These are phyloP conservation scores for Odontocerum albicorne DNA, from an alignment of 2,888 invertebrate genomes.

Conservation along the genomic window DNA sequence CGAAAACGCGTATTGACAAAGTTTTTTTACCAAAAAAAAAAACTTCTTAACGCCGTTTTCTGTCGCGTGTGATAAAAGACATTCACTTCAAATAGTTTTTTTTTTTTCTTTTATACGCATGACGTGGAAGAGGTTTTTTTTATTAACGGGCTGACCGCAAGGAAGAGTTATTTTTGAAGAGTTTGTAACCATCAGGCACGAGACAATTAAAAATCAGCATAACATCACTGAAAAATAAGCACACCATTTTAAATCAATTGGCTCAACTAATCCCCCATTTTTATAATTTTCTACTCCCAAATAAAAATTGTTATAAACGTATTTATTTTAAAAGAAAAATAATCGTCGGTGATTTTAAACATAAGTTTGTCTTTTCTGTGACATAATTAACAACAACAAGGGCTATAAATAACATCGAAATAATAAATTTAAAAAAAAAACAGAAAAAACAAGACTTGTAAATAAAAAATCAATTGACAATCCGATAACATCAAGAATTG, in stretches of 20 bases:
- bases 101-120: not conserved
- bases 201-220: constrained; percentile 22
- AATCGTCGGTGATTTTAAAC: constrained; percentile 10
- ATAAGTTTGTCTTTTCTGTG: constrained; percentile 10
- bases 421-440: constrained; percentile 5
- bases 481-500: constrained; percentile 1
- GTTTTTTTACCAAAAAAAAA: no score
- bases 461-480: constrained; percentile 18
- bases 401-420: constrained; percentile 28
- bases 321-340: constrained; percentile 17
- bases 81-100: not conserved
- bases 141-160: constrained; percentile 4
- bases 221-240: constrained; percentile 18
- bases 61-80: not conserved
- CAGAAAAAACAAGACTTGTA: constrained; percentile 12
- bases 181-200: constrained; percentile 32
- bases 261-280: not conserved
- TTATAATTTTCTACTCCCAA: constrained; percentile 12
- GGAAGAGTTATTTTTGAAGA: constrained; percentile 5
- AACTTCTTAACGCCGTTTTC: no score
- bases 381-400: no score
- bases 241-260: constrained; percentile 16
- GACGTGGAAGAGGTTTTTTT: no score
- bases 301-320: constrained; percentile 20
- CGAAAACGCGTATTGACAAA: no score